Percentiles rank a stretch among this genome's conserved stretches.
These are phyloP conservation scores for Tauraco erythrolophus DNA, from an alignment of 2,113 vertebrate genomes.

Conservation along the genomic window DNA sequence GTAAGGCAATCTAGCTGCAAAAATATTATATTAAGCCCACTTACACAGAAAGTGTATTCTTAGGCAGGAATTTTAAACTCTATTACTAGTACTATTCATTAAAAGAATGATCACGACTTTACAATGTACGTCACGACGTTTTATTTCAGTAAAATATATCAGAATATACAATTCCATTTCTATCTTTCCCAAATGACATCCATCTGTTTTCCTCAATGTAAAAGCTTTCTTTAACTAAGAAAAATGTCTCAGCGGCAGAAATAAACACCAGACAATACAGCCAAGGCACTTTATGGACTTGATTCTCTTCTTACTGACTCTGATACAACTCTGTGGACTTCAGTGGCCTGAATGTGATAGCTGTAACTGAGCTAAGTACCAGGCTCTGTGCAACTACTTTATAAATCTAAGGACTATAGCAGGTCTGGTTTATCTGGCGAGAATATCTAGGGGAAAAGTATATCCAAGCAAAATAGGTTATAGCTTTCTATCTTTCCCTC, in stretches of 20 bases:
- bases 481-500: not conserved
- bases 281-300: not conserved
- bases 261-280: not conserved
- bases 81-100: not conserved
- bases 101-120: not conserved
- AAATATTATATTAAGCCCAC: slow-evolving; percentile 11
- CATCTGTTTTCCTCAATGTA: not conserved
- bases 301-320: not conserved
- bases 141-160: not conserved
- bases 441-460: not conserved
- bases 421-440: not conserved
- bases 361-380: not conserved
- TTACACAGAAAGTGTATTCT: not conserved
- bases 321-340: not conserved
- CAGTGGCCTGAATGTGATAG: not conserved
- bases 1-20: not conserved
- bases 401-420: not conserved
- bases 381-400: not conserved
- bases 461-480: not conserved
- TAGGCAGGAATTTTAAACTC: not conserved
- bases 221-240: not conserved
- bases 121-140: not conserved
- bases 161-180: not conserved
- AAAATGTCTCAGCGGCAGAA: not conserved
- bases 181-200: not conserved